Base-by-base conservation (phyloP, 2,888 invertebrate genomes). In the Drosophila anomalata region DNA sequence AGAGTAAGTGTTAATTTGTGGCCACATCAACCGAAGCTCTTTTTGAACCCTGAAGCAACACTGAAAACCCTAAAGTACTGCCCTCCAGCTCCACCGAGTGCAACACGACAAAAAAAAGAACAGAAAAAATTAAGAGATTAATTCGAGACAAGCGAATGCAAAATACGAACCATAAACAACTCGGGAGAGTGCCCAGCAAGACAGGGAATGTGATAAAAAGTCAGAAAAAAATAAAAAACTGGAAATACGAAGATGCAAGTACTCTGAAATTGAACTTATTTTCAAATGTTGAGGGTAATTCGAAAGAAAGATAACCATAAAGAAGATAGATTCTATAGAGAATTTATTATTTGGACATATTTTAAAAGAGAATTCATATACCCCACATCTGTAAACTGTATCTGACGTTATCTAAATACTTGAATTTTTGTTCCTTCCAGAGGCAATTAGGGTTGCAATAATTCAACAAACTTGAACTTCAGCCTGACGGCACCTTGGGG, bases 401-500 rank as follows among this genome's bases (percentile, higher is more conserved):
- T 36, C 14, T 26, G 70, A 46, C 68, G 70, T 67, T 65, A 58
- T 57, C 63, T 46, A 46, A 63, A 46, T 26, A 50, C 44, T 54
- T 53, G 50, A 33, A 55, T 50, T 46, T 58, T 63, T 58, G 50
- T 55, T 61, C 57, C 71, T 42, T 50, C 44, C 54, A 31, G 63
- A 50, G 39, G 73, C 60, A 76, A 76, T 62, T 61, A 68, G 73
- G 58, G 46, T 60, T 60, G 73, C 61, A 24, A 53, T 85, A 82
- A 87, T 68, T 87, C 68, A 79, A 17, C 41, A 41, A 53, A 73
- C 73, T 73, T 73, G 67, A 73, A 66, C 73, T 73, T 80, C 78
- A 87, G 78, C 81, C 81, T 74, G 87, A 59, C 69, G 56, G 80
- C 84, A 86, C 87, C 87, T 79, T 69, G 50, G 53, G 55, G 57